Percentiles rank a stretch among this genome's conserved stretches.
Evolutionary conservation across 2,797 vertebrate species (phyloP).

Genomic region (Myotis myotis): DNA sequence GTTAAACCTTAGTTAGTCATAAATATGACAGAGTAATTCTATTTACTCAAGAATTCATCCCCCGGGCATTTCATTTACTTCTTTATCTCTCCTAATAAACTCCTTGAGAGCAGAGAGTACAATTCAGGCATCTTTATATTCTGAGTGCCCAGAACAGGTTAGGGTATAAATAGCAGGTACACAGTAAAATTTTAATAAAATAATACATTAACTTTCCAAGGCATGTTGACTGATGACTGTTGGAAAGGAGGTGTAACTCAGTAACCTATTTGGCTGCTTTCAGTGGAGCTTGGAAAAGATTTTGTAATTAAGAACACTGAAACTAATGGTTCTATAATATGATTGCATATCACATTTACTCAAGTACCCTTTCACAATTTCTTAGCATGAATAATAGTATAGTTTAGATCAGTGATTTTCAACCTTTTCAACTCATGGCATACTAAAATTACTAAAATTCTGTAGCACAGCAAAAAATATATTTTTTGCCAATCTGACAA

Average conservation of each 20-base stretch:
- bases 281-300: neutral
- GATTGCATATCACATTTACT: neutral
- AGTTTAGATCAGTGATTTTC: neutral
- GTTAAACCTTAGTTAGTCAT: neutral
- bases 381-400: neutral
- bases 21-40: neutral
- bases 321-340: neutral
- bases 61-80: neutral
- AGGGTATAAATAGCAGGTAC: neutral
- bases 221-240: neutral
- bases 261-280: neutral
- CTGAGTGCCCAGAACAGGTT: neutral
- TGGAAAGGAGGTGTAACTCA: neutral
- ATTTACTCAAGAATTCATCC: neutral
- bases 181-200: neutral
- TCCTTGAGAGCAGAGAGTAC: neutral
- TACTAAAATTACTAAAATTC: neutral
- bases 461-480: neutral
- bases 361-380: neutral
- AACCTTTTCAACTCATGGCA: neutral
- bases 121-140: neutral
- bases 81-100: neutral
- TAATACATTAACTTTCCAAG: neutral
- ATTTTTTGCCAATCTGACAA: neutral
- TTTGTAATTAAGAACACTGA: slow-evolving; percentile 29